These are phyloP conservation scores for Diachasmimorpha longicaudata DNA, from an alignment of 1,140 invertebrate species.

Conservation along the genomic window DNA sequence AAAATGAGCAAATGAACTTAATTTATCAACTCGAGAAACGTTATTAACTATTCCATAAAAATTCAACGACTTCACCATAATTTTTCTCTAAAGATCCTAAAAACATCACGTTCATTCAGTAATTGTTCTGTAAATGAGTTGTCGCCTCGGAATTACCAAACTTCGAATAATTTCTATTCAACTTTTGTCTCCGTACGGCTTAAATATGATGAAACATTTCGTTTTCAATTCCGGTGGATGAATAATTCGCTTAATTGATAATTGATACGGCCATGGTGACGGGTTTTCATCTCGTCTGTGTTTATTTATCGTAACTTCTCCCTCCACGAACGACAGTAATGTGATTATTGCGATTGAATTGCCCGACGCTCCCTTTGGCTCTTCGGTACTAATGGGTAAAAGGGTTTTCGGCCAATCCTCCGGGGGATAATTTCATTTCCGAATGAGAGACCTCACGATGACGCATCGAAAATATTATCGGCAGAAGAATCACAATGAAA, in stretches of 20 bases:
- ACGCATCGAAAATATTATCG: background rate
- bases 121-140: too few relatives aligned
- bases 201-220: background rate
- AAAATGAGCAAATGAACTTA: too few relatives aligned
- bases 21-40: too few relatives aligned
- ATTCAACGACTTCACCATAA: too few relatives aligned
- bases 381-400: background rate
- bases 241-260: background rate
- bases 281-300: background rate
- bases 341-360: conserved; percentile 31
- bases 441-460: background rate
- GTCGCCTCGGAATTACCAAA: too few relatives aligned
- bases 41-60: too few relatives aligned
- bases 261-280: background rate
- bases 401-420: background rate
- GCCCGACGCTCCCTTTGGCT: background rate
- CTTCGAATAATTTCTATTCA: too few relatives aligned
- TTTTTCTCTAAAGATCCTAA: too few relatives aligned
- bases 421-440: conserved; percentile 25
- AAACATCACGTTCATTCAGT: too few relatives aligned
- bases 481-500: background rate
- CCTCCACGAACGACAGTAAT: conserved; percentile 26
- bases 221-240: background rate
- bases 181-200: too few relatives aligned
- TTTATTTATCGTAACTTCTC: background rate